Conservation (phyloP, 2,888 invertebrate species). For the Eupithecia dodoneata region DNA sequence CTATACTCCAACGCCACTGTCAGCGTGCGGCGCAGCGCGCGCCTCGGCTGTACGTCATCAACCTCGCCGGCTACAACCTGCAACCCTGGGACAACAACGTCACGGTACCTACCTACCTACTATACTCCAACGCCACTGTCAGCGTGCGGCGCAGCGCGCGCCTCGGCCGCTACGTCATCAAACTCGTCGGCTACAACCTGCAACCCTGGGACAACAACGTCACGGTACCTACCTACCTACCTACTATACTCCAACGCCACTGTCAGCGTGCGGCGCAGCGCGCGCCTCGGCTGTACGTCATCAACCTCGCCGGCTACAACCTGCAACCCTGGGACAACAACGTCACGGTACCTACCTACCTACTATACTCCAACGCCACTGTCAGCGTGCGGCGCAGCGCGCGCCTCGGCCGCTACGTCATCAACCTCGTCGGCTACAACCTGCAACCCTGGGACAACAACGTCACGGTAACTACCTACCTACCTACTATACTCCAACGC, state of each 20-base stretch:
- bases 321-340: slow-evolving; percentile 7
- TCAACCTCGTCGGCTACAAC: slow-evolving; percentile 1
- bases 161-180: slow-evolving; percentile 9
- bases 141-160: slow-evolving; percentile 9
- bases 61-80: not conserved
- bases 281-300: slow-evolving; percentile 9
- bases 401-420: slow-evolving; percentile 10
- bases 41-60: slow-evolving; percentile 10
- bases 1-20: not conserved
- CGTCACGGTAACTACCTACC: no score
- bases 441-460: slow-evolving; percentile 6
- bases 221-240: no score
- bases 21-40: slow-evolving; percentile 8
- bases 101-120: no score
- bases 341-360: slow-evolving; percentile 11
- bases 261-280: slow-evolving; percentile 7
- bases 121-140: not conserved
- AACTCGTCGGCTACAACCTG: not conserved
- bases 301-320: slow-evolving; percentile 1
- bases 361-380: not conserved
- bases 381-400: slow-evolving; percentile 8
- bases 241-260: no score
- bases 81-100: slow-evolving; percentile 11
- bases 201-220: slow-evolving; percentile 11
- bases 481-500: no score